Conservation (phyloP, 2,113 vertebrate genomes). For the Pantherophis guttatus region DNA sequence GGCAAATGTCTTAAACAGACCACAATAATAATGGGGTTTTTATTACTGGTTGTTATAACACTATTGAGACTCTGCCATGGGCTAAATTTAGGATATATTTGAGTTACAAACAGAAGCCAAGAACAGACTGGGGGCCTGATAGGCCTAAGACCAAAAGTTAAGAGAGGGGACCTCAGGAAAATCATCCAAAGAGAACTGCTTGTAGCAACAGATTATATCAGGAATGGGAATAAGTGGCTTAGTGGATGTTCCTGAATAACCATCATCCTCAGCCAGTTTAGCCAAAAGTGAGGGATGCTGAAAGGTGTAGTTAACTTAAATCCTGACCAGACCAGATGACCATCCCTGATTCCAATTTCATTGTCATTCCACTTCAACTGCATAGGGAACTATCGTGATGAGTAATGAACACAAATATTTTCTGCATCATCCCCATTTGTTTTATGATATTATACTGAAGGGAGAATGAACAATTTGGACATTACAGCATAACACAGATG, state of each 20-base stretch:
- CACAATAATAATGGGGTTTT: background rate
- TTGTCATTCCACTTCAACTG: background rate
- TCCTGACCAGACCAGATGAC: background rate
- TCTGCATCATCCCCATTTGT: slow-evolving; percentile 6
- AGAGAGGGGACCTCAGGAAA: background rate
- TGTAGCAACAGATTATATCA: background rate
- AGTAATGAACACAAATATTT: background rate
- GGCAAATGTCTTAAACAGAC: background rate
- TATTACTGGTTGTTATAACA: background rate
- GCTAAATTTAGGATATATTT: background rate
- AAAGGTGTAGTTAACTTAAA: background rate
- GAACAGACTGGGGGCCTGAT: background rate
- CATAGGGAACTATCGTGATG: background rate
- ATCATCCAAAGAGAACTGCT: background rate
- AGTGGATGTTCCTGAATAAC: background rate
- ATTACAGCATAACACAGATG: slow-evolving; percentile 23
- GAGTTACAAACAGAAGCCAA: background rate
- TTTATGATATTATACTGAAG: background rate
- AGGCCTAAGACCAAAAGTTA: background rate
- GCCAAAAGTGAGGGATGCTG: background rate
- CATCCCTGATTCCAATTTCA: background rate
- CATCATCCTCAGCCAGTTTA: background rate
- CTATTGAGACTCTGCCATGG: background rate
- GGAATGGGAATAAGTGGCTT: background rate
- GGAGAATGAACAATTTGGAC: slow-evolving; percentile 33